Evolutionary conservation across 2,797 vertebrate genomes (phyloP), one percentile per base, ranked within the genome.

Genomic region (Manis javanica): DNA sequence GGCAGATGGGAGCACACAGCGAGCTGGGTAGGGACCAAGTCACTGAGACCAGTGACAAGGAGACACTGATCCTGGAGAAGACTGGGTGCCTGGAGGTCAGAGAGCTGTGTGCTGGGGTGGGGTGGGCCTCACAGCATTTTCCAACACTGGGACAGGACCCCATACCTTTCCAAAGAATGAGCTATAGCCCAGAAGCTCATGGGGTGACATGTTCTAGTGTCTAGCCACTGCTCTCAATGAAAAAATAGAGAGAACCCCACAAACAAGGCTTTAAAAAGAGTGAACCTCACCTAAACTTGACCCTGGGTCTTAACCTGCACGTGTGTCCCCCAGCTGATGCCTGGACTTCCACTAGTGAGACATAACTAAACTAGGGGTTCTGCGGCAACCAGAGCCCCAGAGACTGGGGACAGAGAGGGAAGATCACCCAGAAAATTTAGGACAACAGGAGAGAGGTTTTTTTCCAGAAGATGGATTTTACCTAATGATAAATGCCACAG

Each of bases 21-120:
- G 0, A 3, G 14, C 8, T 13, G 2, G n/a, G 14, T 0, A 0
- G 39, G 26, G 21, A 37, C 49, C 21, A 18, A 79, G 84, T 59
- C 3, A 0, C 61, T 1, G 81, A 49, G 55, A 59, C 12, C 59
- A 34, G 46, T 4, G 11, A 37, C 9, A 7, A 3, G 24, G 61
- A 21, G 63, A 75, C 11, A 24, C 1, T 4, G 92, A 51, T 10
- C 14, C 61, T 26, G 59, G 31, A 11, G 29, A 81, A 77, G 42
- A 88, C 3, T 0, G 0, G 29, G 83, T 1, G 0, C 39, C 86
- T 57, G 46, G 2, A 53, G 10, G 2, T 16, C 1, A 4, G 15
- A 42, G 83, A 16, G 1, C 42, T 24, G 2, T 23, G 13, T n/a
- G 14, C 11, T 1, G 4, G 15, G 31, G 2, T 12, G 0, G 24